Percentiles rank a stretch among this genome's conserved stretches.
Conservation (phyloP, 1,140 invertebrate genomes). For the Bombus waltoni region DNA sequence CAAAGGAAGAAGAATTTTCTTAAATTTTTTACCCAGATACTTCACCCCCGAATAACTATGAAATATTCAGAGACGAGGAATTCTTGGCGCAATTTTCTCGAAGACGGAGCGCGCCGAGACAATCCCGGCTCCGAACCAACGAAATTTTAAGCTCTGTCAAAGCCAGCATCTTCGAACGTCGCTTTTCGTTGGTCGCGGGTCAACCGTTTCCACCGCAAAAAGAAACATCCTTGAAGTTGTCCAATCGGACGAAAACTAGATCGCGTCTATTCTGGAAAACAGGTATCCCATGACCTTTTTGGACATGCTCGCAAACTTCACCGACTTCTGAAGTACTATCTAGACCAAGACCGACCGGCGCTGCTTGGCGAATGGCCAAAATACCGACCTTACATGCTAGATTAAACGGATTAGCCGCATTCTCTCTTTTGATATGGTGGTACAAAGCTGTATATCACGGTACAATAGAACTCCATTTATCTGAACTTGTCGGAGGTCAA, state of each 20-base stretch:
- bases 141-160: conserved; percentile 22
- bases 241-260: background rate
- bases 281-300: background rate
- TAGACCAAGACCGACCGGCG: background rate
- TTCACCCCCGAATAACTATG: background rate
- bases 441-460: background rate
- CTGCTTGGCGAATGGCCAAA: conserved; percentile 13
- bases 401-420: conserved; percentile 18
- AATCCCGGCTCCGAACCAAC: background rate
- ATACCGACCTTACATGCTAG: background rate
- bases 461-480: too few relatives aligned
- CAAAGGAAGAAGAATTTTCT: background rate
- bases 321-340: background rate
- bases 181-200: background rate
- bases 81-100: background rate
- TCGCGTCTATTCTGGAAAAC: background rate
- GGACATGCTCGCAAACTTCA: background rate
- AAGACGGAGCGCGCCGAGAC: background rate
- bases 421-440: background rate
- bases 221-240: background rate
- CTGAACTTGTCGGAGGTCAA: too few relatives aligned
- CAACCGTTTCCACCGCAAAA: background rate
- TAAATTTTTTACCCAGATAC: background rate
- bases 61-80: background rate
- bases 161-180: background rate